Evolutionary conservation across 2,888 invertebrate genomes (phyloP).

Genomic region (Junonia oenone): DNA sequence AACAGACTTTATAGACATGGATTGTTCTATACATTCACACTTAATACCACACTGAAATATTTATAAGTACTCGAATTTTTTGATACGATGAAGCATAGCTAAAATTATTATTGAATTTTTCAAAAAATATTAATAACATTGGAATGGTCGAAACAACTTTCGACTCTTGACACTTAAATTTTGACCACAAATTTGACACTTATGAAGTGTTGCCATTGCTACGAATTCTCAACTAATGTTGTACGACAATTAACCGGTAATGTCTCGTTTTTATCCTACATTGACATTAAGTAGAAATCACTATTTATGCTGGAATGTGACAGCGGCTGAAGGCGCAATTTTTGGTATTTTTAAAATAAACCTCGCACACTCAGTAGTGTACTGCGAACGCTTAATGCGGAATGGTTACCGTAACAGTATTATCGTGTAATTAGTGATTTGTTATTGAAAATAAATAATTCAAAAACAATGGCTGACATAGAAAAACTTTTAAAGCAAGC

Average conservation of each 20-base stretch:
- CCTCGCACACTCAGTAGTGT: conserved; percentile 17
- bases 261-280: not conserved
- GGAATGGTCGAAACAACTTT: conserved; percentile 24
- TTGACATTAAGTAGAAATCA: not conserved
- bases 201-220: conserved; percentile 7
- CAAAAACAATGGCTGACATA: conserved; percentile 54
- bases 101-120: conserved; percentile 2
- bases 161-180: conserved; percentile 23
- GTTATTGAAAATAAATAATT: conserved; percentile 4
- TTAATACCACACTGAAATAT: conserved; percentile 7
- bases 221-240: not conserved
- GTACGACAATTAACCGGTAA: conserved; percentile 13
- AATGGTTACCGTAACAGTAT: conserved; percentile 20
- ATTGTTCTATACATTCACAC: conserved; percentile 38
- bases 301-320: conserved; percentile 19
- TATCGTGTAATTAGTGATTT: conserved; percentile 20
- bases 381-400: conserved; percentile 15
- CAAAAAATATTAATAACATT: not conserved
- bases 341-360: conserved; percentile 34
- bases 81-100: conserved; percentile 7
- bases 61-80: conserved; percentile 5
- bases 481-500: conserved; percentile 82
- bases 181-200: conserved; percentile 14
- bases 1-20: conserved; percentile 59
- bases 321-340: conserved; percentile 30